phyloP scores from a whole-genome alignment of 1,140 invertebrate species.

The Dendrolimus kikuchii region DNA sequence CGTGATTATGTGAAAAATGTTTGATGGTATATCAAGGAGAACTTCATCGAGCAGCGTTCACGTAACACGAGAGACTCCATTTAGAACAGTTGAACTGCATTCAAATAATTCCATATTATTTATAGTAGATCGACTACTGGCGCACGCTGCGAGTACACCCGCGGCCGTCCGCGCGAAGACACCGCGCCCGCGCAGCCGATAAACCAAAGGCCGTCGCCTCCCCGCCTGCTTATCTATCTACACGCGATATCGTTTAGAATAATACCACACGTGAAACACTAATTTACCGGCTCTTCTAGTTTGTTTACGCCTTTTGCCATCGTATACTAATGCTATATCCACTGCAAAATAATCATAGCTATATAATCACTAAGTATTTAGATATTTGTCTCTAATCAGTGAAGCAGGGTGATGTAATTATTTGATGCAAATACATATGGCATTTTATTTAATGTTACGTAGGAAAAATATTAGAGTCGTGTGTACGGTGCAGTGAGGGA shows the following conservation, averaged over 20 bases:
- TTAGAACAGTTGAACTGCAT: constrained; percentile 42
- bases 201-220: constrained; percentile 4
- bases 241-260: constrained; percentile 24
- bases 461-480: too few species aligned
- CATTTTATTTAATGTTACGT: too few species aligned
- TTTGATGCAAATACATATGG: too few species aligned
- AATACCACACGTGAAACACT: constrained; percentile 29
- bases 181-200: constrained; percentile 9
- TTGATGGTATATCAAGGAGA: background rate
- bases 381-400: too few species aligned
- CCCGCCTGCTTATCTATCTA: constrained; percentile 8
- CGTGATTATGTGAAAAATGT: background rate
- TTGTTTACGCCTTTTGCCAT: constrained; percentile 32
- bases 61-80: constrained; percentile 6
- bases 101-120: constrained; percentile 60
- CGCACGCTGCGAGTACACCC: constrained; percentile 14
- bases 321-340: constrained; percentile 5
- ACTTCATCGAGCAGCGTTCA: background rate
- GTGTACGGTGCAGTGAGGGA: too few species aligned
- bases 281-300: constrained; percentile 27
- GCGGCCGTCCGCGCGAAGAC: constrained; percentile 16
- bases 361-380: too few species aligned
- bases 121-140: constrained; percentile 63
- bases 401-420: too few species aligned
- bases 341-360: too few species aligned